Evolutionary conservation across 2,888 invertebrate genomes (phyloP), one percentile per base, ranked within the genome.

Genomic region (Eumacrocentrus americanus): DNA sequence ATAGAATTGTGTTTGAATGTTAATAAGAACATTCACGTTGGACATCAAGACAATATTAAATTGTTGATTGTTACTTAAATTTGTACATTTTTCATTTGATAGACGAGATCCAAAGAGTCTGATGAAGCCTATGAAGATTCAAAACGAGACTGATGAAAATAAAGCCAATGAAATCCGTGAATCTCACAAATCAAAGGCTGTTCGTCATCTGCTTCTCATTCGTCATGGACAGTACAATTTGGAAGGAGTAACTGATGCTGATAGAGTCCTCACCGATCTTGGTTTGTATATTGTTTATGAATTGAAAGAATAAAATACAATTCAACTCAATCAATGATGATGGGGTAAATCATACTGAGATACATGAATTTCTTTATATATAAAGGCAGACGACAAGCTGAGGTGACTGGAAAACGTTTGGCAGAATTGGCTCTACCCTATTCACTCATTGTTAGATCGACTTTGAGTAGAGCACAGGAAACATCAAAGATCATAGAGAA

Each of bases 161-260:
- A 83, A 85, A 54, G 85, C 85, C 61, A 90, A 91, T 75, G 86
- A 88, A 69, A 84, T 87, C 61, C 69, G 88, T 23, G 89, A 90
- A 68, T 86, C 87, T 58, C 81, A 83, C 0, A 87, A 84, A 68
- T 82, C 87, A 0, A 84, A 78, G 67, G 89, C 89, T 0, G 85
- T 86, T 0, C 82, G 97, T n/a, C 94, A 98, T 78, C 81, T 98
- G 53, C 86, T 98, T 68, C 84, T 98, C 12, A 91, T 98, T 61
- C 85, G 98, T 38, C 98, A 99, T 81, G 99, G 98, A 0, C 98
- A 98, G 80, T 99, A 98, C 77, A 86, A 94, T 72, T 81, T 90
- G 38, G 83, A 86, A 7, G 94, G 92, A 0, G 80, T 82, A 25
- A 85, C 83, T 1, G 95, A 96, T 75, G 82, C 84, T 4, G 89